These are phyloP conservation scores for Penaeus indicus DNA, from an alignment of 1,140 invertebrate genomes.

Conservation along the genomic window DNA sequence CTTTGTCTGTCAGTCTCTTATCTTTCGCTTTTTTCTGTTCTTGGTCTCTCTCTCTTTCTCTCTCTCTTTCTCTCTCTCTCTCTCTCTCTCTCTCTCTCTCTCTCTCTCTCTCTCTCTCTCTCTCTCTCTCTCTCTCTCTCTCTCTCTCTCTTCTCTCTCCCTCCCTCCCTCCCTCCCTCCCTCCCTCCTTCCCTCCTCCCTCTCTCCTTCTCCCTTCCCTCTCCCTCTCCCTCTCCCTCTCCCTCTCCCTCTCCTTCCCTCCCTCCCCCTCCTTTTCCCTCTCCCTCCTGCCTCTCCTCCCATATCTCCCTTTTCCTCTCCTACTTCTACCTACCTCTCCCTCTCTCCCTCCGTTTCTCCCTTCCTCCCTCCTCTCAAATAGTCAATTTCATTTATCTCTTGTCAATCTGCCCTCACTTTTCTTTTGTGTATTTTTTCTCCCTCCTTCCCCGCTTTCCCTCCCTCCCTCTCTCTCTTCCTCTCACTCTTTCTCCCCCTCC, in stretches of 20 bases:
- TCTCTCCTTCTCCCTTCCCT: not conserved
- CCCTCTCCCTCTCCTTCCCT: not conserved
- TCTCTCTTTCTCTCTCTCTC: not conserved
- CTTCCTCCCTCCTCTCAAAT: not conserved
- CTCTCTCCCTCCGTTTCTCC: not conserved
- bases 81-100: not conserved
- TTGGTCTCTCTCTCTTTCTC: not conserved
- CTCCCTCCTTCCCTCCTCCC: not conserved
- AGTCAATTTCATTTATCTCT: not conserved
- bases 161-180: not conserved
- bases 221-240: not conserved
- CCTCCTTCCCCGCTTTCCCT: not conserved
- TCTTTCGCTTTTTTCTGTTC: not conserved
- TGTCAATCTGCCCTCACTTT: not conserved
- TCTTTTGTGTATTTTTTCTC: not conserved
- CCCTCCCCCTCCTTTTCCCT: not conserved
- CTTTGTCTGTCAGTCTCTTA: not conserved
- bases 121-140: not conserved
- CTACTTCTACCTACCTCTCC: not conserved
- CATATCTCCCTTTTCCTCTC: conserved; percentile 27
- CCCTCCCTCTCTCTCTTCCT: not conserved
- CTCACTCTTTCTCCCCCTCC: not conserved
- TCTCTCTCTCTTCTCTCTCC: not conserved
- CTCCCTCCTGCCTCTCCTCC: conserved; percentile 14
- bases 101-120: not conserved